Conservation (phyloP, 2,797 vertebrate species). For the Sardinella longiceps region DNA sequence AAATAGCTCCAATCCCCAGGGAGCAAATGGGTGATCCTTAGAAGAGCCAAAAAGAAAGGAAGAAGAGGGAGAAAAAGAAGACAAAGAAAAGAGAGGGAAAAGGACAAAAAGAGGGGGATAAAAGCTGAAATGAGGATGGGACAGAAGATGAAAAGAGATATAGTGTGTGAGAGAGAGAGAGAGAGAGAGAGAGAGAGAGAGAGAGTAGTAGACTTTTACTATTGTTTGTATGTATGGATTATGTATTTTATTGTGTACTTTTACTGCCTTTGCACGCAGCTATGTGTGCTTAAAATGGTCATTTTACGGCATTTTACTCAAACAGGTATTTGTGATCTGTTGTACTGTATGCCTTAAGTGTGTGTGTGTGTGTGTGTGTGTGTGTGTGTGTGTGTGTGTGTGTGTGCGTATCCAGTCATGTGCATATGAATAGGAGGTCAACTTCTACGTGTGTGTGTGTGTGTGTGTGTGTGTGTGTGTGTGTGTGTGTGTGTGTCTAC, state of each 20-base stretch:
- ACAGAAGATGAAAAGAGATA: background rate
- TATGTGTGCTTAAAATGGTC: too few relatives aligned
- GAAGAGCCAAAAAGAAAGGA: background rate
- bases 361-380: constrained; percentile 29
- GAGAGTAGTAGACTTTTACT: constrained; percentile 40
- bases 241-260: too few relatives aligned
- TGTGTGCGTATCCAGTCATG: background rate
- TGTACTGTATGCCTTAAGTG: background rate
- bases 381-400: background rate
- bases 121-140: constrained; percentile 3
- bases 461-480: background rate
- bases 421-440: too few relatives aligned
- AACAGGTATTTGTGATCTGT: background rate
- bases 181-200: constrained; percentile 56
- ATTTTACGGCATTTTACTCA: too few relatives aligned
- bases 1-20: constrained; percentile 63
- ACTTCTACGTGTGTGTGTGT: background rate
- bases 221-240: too few relatives aligned
- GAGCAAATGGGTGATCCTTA: constrained; percentile 48
- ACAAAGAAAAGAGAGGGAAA: background rate
- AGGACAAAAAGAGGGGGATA: background rate
- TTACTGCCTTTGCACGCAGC: too few relatives aligned
- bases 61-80: background rate
- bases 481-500: background rate
- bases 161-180: constrained; percentile 12